Conservation (phyloP, 2,888 invertebrate species). For the Lordiphosa fenestrarum region DNA sequence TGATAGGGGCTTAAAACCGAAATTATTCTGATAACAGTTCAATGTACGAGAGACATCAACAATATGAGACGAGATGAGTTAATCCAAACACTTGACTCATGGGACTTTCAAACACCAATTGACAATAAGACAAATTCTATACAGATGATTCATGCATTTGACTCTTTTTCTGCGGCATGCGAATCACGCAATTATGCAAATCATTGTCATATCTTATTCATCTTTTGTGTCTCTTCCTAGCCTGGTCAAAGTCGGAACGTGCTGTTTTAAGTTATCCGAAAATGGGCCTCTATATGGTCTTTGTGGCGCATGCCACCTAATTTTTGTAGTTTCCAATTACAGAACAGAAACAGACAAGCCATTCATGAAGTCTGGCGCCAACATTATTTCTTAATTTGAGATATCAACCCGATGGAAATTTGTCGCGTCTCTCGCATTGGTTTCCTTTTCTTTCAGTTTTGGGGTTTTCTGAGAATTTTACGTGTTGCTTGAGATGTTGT, state of each 20-base stretch:
- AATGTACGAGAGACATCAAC: conserved; percentile 28
- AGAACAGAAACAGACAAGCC: conserved; percentile 15
- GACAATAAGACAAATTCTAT: conserved; percentile 19
- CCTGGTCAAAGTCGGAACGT: conserved; percentile 35
- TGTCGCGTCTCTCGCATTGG: conserved; percentile 42
- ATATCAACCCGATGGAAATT: conserved; percentile 50
- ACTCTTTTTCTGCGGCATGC: conserved; percentile 38
- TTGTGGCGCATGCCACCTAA: conserved; percentile 35
- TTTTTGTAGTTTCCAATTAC: conserved; percentile 55
- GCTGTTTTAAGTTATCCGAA: conserved; percentile 38
- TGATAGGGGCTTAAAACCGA: conserved; percentile 3
- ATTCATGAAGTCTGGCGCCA: conserved; percentile 53
- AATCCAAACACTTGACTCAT: conserved; percentile 42
- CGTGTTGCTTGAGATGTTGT: conserved; percentile 38
- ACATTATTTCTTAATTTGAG: conserved; percentile 45
- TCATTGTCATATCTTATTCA: conserved; percentile 36
- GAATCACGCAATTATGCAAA: conserved; percentile 73
- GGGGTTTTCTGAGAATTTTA: conserved; percentile 44
- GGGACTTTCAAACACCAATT: conserved; percentile 13
- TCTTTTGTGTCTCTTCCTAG: conserved; percentile 17
- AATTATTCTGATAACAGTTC: conserved; percentile 42
- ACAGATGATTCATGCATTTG: conserved; percentile 21
- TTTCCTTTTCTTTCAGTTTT: conserved; percentile 23
- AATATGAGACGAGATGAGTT: conserved; percentile 30
- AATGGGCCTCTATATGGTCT: conserved; percentile 5